A percentile compares a stretch with the other conserved stretches of the same genome.
Evolutionary conservation across 1,140 invertebrate genomes (phyloP).

Genomic region (Drosophila murphyi): DNA sequence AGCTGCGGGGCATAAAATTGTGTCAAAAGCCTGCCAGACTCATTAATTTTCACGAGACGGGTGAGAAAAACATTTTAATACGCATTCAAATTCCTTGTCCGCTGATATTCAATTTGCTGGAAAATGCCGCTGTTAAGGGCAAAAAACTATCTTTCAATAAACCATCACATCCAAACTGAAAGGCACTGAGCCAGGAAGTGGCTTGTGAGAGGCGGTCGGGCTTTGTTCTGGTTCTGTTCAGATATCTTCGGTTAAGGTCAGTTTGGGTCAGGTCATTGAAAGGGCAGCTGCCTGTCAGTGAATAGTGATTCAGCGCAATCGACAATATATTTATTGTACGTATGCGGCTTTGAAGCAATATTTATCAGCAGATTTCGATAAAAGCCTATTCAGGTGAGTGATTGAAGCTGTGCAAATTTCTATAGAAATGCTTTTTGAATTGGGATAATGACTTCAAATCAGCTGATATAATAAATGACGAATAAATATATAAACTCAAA

Average conservation of each 20-base stretch:
- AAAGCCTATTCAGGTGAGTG: slow-evolving; percentile 7
- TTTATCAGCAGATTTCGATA: slow-evolving; percentile 57
- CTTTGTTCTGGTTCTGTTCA: background rate
- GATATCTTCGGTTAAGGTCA: background rate
- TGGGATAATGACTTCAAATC: slow-evolving; percentile 3
- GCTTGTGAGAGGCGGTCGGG: slow-evolving; percentile 3
- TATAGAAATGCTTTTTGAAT: slow-evolving; percentile 12
- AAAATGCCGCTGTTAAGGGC: slow-evolving; percentile 60
- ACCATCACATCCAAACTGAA: slow-evolving; percentile 32
- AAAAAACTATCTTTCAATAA: slow-evolving; percentile 74
- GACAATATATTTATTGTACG: slow-evolving; percentile 61
- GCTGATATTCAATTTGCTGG: slow-evolving; percentile 73
- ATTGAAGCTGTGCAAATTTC: slow-evolving; percentile 5
- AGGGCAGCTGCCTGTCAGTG: slow-evolving; percentile 1
- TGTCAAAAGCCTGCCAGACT: slow-evolving; percentile 75
- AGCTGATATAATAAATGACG: background rate
- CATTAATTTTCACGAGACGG: slow-evolving; percentile 62
- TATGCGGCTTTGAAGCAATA: slow-evolving; percentile 37
- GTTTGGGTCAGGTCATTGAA: background rate
- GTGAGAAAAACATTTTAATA: slow-evolving; percentile 38
- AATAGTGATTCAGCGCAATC: slow-evolving; percentile 63
- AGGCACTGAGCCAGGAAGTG: slow-evolving; percentile 49
- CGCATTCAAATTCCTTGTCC: slow-evolving; percentile 68
- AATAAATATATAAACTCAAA: background rate
- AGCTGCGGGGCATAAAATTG: slow-evolving; percentile 73